Base-by-base conservation (phyloP, 2,113 vertebrate species). In the Vulpes lagopus region DNA sequence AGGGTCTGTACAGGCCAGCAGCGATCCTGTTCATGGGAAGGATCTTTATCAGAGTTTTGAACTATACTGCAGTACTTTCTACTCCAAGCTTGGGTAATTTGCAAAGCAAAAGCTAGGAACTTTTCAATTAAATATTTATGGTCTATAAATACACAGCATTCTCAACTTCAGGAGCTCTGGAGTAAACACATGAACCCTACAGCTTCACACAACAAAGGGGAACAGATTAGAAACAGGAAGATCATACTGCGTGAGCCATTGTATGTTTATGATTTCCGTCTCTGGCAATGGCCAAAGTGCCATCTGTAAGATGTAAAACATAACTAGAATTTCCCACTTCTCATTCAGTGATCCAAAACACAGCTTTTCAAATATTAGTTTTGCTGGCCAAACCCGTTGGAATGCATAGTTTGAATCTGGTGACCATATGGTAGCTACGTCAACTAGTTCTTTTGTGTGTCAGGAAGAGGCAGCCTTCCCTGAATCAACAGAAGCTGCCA, bases 291-390 rank as follows among this genome's bases (percentile, higher is more conserved):
- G 78, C 32, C 8, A 49, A 65, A 43, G 23, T 92, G 60, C 64
- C 84, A 83, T 89, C 8, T 60, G 38, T 43, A 55, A 91, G 60
- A 38, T 49, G 2, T 93, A 74, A 74, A 91, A 93, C 60, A 53
- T 4, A 79, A 32, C 84, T 17, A 89, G 83, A 89, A 80, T 60
- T 73, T 90, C 27, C 15, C 25, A 8, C 12, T n/a, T 57, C 20
- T 95, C 67, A 20, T 3, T 49, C 57, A 59, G 25, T 88, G 79
- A 78, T 20, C 74, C 69, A 82, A 71, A 78, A 87, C 16, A 73
- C 14, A 85, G 57, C 64, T 81, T 91, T 95, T 85, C 43, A 97
- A 89, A 94, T 83, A 92, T 73, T 94, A 85, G 79, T 74, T 89
- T 71, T 91, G 74, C 67, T 55, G 82, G 49, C 32, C 62, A 81